Conservation (phyloP, 2,113 vertebrate species). For the Dinomys branickii region DNA sequence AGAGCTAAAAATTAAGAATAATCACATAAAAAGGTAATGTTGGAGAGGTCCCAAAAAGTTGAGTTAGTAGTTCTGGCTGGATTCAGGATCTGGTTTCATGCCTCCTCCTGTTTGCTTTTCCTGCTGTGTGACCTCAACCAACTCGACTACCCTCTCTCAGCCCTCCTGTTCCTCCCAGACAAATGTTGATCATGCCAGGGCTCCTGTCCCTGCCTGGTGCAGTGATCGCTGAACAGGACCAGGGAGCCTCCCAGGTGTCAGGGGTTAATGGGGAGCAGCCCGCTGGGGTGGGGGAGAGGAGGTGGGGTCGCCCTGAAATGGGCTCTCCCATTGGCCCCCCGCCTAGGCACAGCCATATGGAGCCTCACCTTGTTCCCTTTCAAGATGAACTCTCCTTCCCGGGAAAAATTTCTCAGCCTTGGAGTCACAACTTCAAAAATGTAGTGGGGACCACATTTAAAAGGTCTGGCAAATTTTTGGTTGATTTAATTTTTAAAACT, state of each 20-base stretch:
- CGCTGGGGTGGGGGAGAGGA: background rate
- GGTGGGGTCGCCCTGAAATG: background rate
- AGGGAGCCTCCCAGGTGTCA: background rate
- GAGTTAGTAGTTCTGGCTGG: background rate
- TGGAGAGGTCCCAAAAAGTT: background rate
- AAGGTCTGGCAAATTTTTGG: conserved; percentile 72
- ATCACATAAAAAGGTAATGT: background rate
- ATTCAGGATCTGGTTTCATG: background rate
- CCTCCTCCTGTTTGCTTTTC: background rate
- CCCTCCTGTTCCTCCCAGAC: background rate
- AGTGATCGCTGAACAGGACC: background rate
- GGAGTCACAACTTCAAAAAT: conserved; percentile 79
- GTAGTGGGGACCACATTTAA: conserved; percentile 60
- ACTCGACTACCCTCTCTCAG: background rate
- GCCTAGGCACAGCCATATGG: conserved; percentile 63
- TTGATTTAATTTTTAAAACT: conserved; percentile 74
- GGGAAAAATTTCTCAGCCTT: conserved; percentile 69
- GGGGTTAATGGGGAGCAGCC: conserved; percentile 40
- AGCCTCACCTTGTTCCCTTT: conserved; percentile 76
- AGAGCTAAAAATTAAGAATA: background rate
- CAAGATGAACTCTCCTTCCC: conserved; percentile 79
- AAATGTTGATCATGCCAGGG: background rate
- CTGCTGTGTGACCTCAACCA: background rate
- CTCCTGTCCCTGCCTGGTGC: too few species aligned
- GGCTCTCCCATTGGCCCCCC: conserved; percentile 39